A percentile compares a stretch with the other conserved stretches of the same genome.
Evolutionary conservation across 2,113 vertebrate species (phyloP).

Genomic region (Ophthalmolycus amberensis): DNA sequence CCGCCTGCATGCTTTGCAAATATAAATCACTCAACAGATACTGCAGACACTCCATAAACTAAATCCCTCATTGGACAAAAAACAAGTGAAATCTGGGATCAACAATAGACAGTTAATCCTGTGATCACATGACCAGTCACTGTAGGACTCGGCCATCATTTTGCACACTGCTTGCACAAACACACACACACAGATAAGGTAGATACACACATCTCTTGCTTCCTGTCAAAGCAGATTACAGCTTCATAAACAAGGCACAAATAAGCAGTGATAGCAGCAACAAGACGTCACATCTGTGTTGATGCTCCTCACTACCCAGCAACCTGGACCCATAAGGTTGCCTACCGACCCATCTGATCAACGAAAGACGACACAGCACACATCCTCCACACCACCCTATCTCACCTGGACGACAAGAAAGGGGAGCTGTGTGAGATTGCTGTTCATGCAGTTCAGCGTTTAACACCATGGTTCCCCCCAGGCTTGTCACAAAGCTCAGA

Average conservation of each 20-base stretch:
- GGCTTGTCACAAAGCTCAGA: background rate
- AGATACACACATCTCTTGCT: constrained; percentile 12
- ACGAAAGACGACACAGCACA: background rate
- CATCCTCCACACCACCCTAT: background rate
- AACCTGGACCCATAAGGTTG: background rate
- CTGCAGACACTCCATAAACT: constrained; percentile 4
- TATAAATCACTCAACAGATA: background rate
- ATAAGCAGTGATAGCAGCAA: constrained; percentile 51
- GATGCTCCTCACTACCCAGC: background rate
- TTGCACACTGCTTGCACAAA: background rate
- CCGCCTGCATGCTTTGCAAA: background rate
- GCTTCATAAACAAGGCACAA: constrained; percentile 56
- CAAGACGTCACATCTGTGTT: background rate
- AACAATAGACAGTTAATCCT: constrained; percentile 36
- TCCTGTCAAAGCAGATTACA: constrained; percentile 53
- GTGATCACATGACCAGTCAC: constrained; percentile 11
- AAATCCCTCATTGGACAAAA: constrained; percentile 25
- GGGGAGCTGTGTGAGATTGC: background rate
- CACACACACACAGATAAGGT: background rate
- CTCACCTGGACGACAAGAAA: background rate
- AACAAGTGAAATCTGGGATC: constrained; percentile 16
- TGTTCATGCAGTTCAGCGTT: background rate
- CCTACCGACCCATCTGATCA: background rate
- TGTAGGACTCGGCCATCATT: constrained; percentile 41
- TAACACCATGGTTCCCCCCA: background rate